Conservation (phyloP, 2,113 vertebrate genomes). For the Pseudopodoces humilis region DNA sequence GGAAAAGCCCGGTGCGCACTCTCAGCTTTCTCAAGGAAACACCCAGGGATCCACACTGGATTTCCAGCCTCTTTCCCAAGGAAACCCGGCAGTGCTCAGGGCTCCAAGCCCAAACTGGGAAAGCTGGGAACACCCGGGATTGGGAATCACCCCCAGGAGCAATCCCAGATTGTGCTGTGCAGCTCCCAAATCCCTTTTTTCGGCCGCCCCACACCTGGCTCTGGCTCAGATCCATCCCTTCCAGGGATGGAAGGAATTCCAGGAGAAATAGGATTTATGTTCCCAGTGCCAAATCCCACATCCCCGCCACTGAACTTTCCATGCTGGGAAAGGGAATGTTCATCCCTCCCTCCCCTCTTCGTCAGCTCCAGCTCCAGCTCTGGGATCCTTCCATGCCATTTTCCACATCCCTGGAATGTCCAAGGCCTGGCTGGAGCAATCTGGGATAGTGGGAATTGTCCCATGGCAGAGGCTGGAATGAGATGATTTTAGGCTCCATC, state of each 20-base stretch:
- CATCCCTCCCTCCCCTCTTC: not conserved
- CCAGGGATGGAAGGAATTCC: not conserved
- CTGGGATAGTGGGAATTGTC: not conserved
- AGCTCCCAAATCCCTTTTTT: not conserved
- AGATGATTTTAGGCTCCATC: not conserved
- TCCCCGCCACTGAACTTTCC: not conserved
- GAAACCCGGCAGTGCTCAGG: rapidly evolving
- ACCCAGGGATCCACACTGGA: not conserved
- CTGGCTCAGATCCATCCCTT: not conserved
- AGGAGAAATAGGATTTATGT: not conserved
- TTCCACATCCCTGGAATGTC: not conserved
- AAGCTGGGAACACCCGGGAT: not conserved
- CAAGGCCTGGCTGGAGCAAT: not conserved
- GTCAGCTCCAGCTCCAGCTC: not conserved
- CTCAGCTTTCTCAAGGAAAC: not conserved
- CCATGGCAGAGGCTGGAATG: rapidly evolving
- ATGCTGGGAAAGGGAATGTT: not conserved
- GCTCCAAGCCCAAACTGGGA: not conserved
- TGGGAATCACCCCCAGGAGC: not conserved
- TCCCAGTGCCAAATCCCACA: not conserved
- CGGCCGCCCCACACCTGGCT: not conserved
- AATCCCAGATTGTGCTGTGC: not conserved
- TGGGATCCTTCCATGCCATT: not conserved
- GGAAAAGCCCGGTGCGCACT: not conserved
- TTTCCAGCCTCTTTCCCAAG: not conserved